Evolutionary conservation across 92 coral and sea anemone species (phyloP), one percentile per base, ranked within the genome.

Genomic region (Epizoanthus stellaris): DNA sequence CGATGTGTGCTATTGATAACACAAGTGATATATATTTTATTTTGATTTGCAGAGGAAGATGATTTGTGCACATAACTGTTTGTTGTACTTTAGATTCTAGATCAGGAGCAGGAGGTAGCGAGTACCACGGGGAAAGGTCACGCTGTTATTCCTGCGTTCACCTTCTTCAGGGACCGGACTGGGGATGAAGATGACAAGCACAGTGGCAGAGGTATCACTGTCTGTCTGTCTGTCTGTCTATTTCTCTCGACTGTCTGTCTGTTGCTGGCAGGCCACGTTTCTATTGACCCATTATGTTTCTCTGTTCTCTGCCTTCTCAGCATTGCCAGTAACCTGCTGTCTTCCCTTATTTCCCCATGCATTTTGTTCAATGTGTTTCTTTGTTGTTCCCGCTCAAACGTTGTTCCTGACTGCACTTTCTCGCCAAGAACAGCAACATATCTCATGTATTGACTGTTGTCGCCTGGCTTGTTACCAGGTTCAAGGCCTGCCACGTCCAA

Each of bases 111-210:
- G 34, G 99, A 94, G 73, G 96, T 96, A 10, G 87, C 89, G 14
- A 94, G 97, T 79, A 91, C 96, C 21, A 82, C 91, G 3, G 99
- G 99, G 3, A 92, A 95, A 59, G 96, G 95, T 21, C 99, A 96
- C 73, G 93, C 97, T 63, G 99, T 96, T 60, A 73, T 95, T 82
- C 98, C 99, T n/a, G 95, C 98, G 42, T 93, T 94, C 90, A 96
- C 92, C 20, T 95, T 94, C 76, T 91, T 88, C 91, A 91, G 95
- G 49, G 97, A 96, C 83, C 87, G 98, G 17, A 90, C 93, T 52
- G 99, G 95, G 58, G 97, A 91, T 66, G 99, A 96, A 75, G 99
- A 96, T 7, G 94, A 91, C 17, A 90, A 87, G 77, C 98, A 89
- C 23, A 91, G 96, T 56, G 91, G 88, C 67, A 90, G 93, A 86